These are phyloP conservation scores for Ictidomys tridecemlineatus DNA, from an alignment of 2,113 vertebrate genomes.

Conservation along the genomic window DNA sequence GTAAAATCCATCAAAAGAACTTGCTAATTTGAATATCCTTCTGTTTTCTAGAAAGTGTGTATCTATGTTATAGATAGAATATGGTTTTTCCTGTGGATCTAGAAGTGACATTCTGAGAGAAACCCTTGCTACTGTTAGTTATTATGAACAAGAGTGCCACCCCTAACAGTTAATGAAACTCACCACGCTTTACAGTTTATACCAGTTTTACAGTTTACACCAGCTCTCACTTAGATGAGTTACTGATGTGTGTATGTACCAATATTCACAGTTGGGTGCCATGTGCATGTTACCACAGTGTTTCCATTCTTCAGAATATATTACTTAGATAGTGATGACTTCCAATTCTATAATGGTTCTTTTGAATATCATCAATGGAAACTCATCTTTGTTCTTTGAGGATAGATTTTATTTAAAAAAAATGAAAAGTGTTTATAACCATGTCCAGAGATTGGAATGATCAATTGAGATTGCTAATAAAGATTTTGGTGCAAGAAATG, in stretches of 20 bases:
- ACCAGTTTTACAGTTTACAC: background rate
- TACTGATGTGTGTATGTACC: too few relatives aligned
- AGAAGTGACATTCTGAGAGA: background rate
- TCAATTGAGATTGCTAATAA: background rate
- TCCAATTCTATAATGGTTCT: background rate
- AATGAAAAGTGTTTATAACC: background rate
- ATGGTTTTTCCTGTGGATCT: background rate
- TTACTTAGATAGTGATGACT: background rate
- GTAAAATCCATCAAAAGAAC: conserved; percentile 32
- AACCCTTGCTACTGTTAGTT: too few relatives aligned
- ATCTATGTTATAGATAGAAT: background rate
- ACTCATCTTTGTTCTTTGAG: conserved; percentile 9
- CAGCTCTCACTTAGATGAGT: background rate
- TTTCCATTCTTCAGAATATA: background rate
- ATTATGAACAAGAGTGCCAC: background rate
- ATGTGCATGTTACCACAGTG: too few relatives aligned
- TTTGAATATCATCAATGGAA: conserved; percentile 16
- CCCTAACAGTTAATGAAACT: background rate
- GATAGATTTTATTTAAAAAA: conserved; percentile 10
- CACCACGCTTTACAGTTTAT: background rate
- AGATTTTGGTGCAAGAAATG: background rate
- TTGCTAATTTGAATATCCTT: background rate
- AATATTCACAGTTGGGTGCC: background rate
- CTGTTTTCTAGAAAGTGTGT: background rate
- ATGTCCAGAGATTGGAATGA: background rate